These are phyloP conservation scores for Darevskia mixta DNA, from an alignment of 2,797 vertebrate genomes.

Conservation along the genomic window DNA sequence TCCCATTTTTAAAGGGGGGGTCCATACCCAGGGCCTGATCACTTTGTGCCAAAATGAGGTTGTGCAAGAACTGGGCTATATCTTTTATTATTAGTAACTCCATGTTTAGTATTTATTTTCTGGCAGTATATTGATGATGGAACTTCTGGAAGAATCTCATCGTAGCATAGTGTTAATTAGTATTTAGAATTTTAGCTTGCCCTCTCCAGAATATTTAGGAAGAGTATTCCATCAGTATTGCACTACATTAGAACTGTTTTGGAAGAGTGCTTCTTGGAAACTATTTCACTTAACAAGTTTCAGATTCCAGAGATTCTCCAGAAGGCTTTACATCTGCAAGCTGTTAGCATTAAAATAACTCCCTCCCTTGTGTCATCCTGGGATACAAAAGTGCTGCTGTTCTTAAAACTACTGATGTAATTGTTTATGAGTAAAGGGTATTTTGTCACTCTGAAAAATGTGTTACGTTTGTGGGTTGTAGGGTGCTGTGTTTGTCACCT, in stretches of 20 bases:
- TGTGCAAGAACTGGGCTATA: not conserved
- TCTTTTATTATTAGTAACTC: not conserved
- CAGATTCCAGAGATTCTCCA: slow-evolving; percentile 25
- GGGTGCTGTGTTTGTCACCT: not conserved
- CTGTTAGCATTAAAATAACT: not conserved
- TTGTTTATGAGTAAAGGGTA: too few relatives aligned
- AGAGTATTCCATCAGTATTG: not conserved
- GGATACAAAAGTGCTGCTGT: not conserved
- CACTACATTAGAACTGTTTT: not conserved
- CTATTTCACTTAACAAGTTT: not conserved
- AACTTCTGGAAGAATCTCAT: not conserved
- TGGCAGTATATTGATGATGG: not conserved
- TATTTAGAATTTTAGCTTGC: not conserved
- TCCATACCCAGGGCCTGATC: too few relatives aligned
- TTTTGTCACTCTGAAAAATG: too few relatives aligned
- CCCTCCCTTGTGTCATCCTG: not conserved
- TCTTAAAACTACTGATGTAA: not conserved
- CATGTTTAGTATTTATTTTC: not conserved
- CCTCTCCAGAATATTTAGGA: not conserved
- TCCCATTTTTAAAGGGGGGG: too few relatives aligned
- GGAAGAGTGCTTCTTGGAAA: not conserved
- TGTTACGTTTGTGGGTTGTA: too few relatives aligned
- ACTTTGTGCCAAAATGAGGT: too few relatives aligned
- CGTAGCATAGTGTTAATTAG: not conserved
- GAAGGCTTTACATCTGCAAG: not conserved